Evolutionary conservation across 2,888 invertebrate genomes (phyloP), one percentile per base, ranked within the genome.

Genomic region (Philereme transversata): DNA sequence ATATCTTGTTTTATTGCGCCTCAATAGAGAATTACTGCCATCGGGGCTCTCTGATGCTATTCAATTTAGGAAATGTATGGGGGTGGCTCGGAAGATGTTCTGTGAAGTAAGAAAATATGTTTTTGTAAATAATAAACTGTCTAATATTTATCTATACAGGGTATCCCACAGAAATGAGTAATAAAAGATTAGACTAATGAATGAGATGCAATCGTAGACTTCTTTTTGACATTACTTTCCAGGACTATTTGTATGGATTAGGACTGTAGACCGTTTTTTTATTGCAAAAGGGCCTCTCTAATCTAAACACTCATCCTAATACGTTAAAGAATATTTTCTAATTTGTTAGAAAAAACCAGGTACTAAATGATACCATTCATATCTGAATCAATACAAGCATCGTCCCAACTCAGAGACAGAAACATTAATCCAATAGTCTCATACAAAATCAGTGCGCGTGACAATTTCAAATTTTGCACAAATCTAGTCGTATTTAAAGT

Each of bases 391-490:
- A 36, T 48, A 46, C 57, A 11, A 55, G 44, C 57, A 62, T 58
- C 47, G 58, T 64, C 65, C 66, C 51, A 51, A 60, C 60, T 62
- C 73, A 71, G 58, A 76, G 74, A 67, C 60, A 64, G 68, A 73
- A 71, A 83, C 81, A 83, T 86, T 90, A 90, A 91, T 90, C 88
- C 88, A 85, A 87, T 90, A 81, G 77, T 62, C 75, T 81, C 77
- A 88, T 87, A 86, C 79, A 83, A 82, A 87, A 76, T 81, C 89
- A 91, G 76, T 74, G 81, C 73, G 86, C 88, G 90, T 85, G 81
- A 90, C 82, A 86, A 89, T 91, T 92, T 90, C 76, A 90, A 90
- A 85, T 88, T 91, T 92, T 91, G 91, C 91, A 91, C 92, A 91
- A 92, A 90, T 91, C 90, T 90, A 88, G 86, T 85, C 86, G 86